These are phyloP conservation scores for Trichogramma pretiosum DNA, from an alignment of 1,140 invertebrate genomes.

Conservation along the genomic window DNA sequence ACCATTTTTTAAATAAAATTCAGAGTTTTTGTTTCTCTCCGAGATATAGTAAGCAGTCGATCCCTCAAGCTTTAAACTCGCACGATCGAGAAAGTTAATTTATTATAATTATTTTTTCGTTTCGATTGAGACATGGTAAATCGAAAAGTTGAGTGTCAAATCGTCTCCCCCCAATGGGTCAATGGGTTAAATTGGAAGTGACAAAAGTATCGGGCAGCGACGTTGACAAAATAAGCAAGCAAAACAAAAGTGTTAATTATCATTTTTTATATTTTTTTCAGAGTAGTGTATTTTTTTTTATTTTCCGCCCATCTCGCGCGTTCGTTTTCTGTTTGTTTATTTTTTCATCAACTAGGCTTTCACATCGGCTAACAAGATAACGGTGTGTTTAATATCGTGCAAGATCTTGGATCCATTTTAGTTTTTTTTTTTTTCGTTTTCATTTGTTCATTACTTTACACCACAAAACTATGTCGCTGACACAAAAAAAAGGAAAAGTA, in stretches of 20 bases:
- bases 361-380: slow-evolving; percentile 32
- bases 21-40: no score
- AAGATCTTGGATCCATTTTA: slow-evolving; percentile 28
- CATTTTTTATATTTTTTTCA: slow-evolving; percentile 27
- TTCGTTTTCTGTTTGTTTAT: background rate
- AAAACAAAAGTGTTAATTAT: slow-evolving; percentile 19
- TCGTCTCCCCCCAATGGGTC: no score
- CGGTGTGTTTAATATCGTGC: slow-evolving; percentile 28
- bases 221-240: background rate
- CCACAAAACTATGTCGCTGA: slow-evolving; percentile 23
- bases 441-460: slow-evolving; percentile 20
- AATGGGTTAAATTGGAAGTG: no score
- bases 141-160: no score
- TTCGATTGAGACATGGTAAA: no score
- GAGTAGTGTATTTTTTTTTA: slow-evolving; percentile 30
- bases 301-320: slow-evolving; percentile 20
- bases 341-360: slow-evolving; percentile 21
- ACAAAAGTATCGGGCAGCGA: background rate
- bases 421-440: slow-evolving; percentile 22
- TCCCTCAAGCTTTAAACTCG: no score
- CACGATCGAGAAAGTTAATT: no score
- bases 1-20: no score
- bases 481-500: slow-evolving; percentile 4
- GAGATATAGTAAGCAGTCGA: no score
- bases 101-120: no score